phyloP scores from a whole-genome alignment of 2,888 invertebrate species.

The Gibbula magus region DNA sequence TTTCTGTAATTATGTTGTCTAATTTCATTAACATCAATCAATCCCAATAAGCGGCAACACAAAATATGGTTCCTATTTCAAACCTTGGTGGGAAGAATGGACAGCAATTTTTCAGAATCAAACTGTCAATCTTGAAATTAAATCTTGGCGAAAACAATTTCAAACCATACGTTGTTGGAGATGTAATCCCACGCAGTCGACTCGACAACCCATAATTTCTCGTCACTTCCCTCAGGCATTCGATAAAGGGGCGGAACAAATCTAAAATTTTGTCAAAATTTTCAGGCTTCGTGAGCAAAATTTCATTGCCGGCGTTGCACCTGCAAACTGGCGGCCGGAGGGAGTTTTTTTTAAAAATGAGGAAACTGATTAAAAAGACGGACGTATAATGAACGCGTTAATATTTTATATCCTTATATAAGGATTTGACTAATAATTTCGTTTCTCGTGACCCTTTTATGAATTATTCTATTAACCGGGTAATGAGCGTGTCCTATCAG shows the following conservation, averaged over 20 bases:
- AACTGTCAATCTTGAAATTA: not conserved
- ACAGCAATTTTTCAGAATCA: not conserved
- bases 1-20: constrained; percentile 2
- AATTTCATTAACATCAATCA: constrained; percentile 10
- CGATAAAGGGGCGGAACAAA: not conserved
- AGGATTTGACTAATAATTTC: too few relatives aligned
- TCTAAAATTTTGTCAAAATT: constrained; percentile 1
- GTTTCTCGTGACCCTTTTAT: too few relatives aligned
- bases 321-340: not conserved
- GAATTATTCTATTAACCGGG: too few relatives aligned
- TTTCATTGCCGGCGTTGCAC: not conserved
- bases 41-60: not conserved
- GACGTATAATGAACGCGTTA: too few relatives aligned
- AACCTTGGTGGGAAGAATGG: not conserved
- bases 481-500: too few relatives aligned
- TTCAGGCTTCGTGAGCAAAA: not conserved
- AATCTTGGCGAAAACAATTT: not conserved
- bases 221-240: not conserved
- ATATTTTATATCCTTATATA: too few relatives aligned
- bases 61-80: not conserved
- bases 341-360: not conserved
- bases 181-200: not conserved
- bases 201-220: not conserved
- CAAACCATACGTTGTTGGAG: not conserved
- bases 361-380: not conserved